phyloP scores from a whole-genome alignment of 2,113 vertebrate genomes.

The Murina feae region DNA sequence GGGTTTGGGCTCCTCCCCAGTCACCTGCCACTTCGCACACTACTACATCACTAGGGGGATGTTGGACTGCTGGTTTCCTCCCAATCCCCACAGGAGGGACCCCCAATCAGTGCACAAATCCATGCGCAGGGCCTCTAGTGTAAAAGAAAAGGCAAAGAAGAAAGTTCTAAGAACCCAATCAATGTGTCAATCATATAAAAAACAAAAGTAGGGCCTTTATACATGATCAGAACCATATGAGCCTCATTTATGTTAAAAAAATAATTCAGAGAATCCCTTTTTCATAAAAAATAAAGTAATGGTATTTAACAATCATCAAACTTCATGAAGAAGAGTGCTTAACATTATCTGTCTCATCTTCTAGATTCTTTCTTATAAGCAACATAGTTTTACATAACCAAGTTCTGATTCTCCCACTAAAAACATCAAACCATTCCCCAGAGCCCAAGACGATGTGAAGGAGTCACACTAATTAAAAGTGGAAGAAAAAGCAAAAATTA shows the following conservation, averaged over 20 bases:
- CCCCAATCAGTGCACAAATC: no score
- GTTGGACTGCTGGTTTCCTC: no score
- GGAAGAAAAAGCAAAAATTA: conserved; percentile 1
- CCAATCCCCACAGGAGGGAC: no score
- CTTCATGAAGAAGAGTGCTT: not conserved
- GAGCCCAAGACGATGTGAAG: not conserved
- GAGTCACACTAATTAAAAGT: not conserved
- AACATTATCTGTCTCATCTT: not conserved
- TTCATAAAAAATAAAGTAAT: not conserved
- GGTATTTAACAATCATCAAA: not conserved
- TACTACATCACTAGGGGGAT: no score
- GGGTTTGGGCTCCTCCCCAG: no score
- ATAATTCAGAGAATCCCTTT: conserved; percentile 9
- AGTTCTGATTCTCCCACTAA: not conserved
- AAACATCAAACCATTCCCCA: not conserved
- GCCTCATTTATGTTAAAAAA: not conserved
- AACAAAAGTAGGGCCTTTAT: not conserved
- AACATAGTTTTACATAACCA: not conserved
- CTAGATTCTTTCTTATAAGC: not conserved
- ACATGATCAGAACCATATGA: not conserved
- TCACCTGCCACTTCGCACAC: no score
- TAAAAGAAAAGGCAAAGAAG: not conserved
- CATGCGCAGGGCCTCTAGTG: no score
- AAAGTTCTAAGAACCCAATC: not conserved
- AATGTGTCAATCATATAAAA: not conserved